Conservation (phyloP, 2,888 invertebrate species). For the Cynaeus angustus region DNA sequence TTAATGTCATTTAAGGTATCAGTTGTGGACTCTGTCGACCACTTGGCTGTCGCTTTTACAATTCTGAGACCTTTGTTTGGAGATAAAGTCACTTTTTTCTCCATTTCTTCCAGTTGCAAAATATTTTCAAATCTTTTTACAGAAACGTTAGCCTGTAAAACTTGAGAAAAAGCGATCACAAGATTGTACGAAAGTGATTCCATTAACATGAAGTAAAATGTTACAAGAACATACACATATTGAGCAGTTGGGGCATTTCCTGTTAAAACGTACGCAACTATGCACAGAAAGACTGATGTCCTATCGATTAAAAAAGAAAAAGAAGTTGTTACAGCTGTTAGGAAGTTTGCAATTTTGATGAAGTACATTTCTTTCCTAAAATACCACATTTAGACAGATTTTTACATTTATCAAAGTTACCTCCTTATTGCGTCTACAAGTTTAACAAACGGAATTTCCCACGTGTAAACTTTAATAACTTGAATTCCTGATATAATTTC, state of each 20-base stretch:
- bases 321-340: constrained; percentile 78
- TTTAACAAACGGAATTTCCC: constrained; percentile 90
- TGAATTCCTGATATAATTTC: constrained; percentile 91
- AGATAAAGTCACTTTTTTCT: too few relatives aligned
- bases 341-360: constrained; percentile 77
- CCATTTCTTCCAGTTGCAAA: constrained; percentile 56
- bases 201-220: constrained; percentile 83
- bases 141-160: constrained; percentile 76
- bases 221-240: constrained; percentile 82
- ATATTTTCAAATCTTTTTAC: constrained; percentile 73
- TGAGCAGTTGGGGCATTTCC: constrained; percentile 75
- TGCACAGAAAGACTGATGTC: constrained; percentile 85
- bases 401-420: constrained; percentile 63
- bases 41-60: constrained; percentile 76
- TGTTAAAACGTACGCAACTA: constrained; percentile 82
- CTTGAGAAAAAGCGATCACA: constrained; percentile 72
- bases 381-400: constrained; percentile 19
- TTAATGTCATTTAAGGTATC: constrained; percentile 71
- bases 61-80: constrained; percentile 72
- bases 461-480: constrained; percentile 97
- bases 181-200: constrained; percentile 69
- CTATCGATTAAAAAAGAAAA: constrained; percentile 86
- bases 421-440: constrained; percentile 80
- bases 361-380: constrained; percentile 80
- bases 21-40: constrained; percentile 72